Evolutionary conservation across 2,888 invertebrate species (phyloP), one percentile per base, ranked within the genome.

Genomic region (Neelides folsomi): DNA sequence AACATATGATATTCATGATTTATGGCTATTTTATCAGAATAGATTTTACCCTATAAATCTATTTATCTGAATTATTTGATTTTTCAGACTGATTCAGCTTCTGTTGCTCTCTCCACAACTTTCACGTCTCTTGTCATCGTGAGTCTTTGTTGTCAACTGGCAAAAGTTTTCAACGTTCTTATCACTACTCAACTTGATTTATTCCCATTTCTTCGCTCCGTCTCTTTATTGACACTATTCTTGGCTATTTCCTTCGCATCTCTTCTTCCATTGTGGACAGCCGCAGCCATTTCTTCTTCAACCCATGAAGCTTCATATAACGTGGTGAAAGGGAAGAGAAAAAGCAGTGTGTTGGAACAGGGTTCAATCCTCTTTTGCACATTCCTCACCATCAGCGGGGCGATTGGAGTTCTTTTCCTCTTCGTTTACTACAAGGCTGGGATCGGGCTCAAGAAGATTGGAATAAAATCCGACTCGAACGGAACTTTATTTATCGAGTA

Each of bases 201-300:
- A 5, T 57, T 58, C 38, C 59, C 59, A 8, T 63, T 60, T 59
- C 59, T 63, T 20, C 54, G 52, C 15, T 54, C 58, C 19, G 63
- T 63, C 8, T 57, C 60, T 2, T 53, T 56, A 12, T n/a, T 59
- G 5, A 60, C 57, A n/a, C 12, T 63, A 2, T 38, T 60, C 2
- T 45, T 55, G 12, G 63, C 55, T 16, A 54, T 63, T n/a, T 53
- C 49, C 13, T 59, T 60, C 47, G 59, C 55, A 15, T 57, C 53
- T 9, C 49, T 59, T 8, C 47, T 63, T 5, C 63, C 63, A 3
- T 42, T 59, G 8, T 59, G 60, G 63, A 63, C 60, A 15, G 55
- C 59, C 12, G 58, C 59, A 8, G 59, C 55, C 7, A 7, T 27
- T 3, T 3, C 27, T 27, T 27, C 27, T 27, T n/a, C n/a, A n/a